Evolutionary conservation across 1,140 invertebrate genomes (phyloP), one percentile per base, ranked within the genome.

Genomic region (Micrasema longulum): DNA sequence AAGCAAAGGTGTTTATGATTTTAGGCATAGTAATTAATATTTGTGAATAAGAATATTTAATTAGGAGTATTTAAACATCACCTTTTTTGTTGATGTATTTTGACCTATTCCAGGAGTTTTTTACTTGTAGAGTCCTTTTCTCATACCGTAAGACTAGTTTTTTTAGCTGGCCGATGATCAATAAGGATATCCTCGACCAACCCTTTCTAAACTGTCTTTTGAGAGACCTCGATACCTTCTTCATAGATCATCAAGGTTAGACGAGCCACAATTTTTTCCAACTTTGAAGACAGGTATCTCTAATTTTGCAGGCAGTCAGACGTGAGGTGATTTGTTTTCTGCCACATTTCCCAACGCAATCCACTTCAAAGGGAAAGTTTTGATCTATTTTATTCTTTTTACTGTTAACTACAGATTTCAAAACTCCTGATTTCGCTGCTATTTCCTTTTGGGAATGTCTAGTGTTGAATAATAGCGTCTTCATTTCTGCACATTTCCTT

Each of bases 361-460:
- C 6, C 43, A 47, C 5, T 38, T 38, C 36, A 38, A 38, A 5
- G 36, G 36, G 5, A 5, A 38, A 12, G 36, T 38, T 38, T 38
- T 38, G 36, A 38, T 38, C 12, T 5, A 7, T 38, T 38, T 38
- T 38, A 7, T 12, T 38, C 36, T 38, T 38, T n/a, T n/a, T 38
- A 38, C 36, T n/a, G n/a, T n/a, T n/a, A n/a, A n/a, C n/a, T n/a
- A n/a, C n/a, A n/a, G n/a, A n/a, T n/a, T 38, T 38, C 14, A 14
- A 47, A 47, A 47, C n/a, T 4, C 43, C 43, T 47, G n/a, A 4
- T 9, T 10, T 47, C 7, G 43, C 43, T 47, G 6, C n/a, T 47
- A 47, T 47, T 47, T 47, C 43, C n/a, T 14, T 47, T 47, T 47
- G n/a, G 43, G 43, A 9, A 9, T 47, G n/a, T 47, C 14, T 47